Evolutionary conservation across 2,797 vertebrate genomes (phyloP).

Genomic region (Luscinia luscinia): DNA sequence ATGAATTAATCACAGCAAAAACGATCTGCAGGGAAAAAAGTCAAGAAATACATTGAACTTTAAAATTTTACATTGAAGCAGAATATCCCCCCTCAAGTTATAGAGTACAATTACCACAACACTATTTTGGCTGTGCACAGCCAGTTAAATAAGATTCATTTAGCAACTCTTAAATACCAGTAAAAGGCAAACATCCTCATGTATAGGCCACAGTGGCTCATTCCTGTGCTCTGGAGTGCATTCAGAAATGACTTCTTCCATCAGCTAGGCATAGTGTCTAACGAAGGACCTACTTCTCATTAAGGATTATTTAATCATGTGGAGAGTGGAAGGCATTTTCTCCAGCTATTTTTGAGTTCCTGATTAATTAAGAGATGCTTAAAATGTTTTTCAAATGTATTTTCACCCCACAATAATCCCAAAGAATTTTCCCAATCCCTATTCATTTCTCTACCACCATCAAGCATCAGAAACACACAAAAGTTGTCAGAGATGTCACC

Average conservation of each 20-base stretch:
- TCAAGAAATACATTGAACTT: slow-evolving; percentile 70
- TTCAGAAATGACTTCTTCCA: slow-evolving; percentile 47
- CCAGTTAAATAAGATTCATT: slow-evolving; percentile 77
- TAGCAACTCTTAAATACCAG: slow-evolving; percentile 76
- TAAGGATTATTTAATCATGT: slow-evolving; percentile 57
- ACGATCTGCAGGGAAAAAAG: slow-evolving; percentile 56
- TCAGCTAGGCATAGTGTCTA: slow-evolving; percentile 33
- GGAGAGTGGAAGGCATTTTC: slow-evolving; percentile 47
- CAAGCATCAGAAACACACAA: not conserved
- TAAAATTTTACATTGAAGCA: slow-evolving; percentile 61
- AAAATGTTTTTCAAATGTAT: slow-evolving; percentile 24
- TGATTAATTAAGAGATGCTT: slow-evolving; percentile 27
- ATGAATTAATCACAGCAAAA: slow-evolving; percentile 73
- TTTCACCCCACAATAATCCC: not conserved
- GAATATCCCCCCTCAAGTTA: slow-evolving; percentile 69
- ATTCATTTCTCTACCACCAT: not conserved
- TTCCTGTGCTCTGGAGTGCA: slow-evolving; percentile 57
- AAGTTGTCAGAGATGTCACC: not conserved
- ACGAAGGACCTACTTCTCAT: slow-evolving; percentile 41
- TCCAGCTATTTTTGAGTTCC: slow-evolving; percentile 1
- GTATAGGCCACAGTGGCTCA: slow-evolving; percentile 64
- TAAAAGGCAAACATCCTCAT: slow-evolving; percentile 74
- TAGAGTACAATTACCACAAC: slow-evolving; percentile 58
- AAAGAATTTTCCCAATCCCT: not conserved
- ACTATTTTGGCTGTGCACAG: slow-evolving; percentile 58